Evolutionary conservation across 1,140 invertebrate species (phyloP), one percentile per base, ranked within the genome.

Genomic region (Drosophila nasuta): DNA sequence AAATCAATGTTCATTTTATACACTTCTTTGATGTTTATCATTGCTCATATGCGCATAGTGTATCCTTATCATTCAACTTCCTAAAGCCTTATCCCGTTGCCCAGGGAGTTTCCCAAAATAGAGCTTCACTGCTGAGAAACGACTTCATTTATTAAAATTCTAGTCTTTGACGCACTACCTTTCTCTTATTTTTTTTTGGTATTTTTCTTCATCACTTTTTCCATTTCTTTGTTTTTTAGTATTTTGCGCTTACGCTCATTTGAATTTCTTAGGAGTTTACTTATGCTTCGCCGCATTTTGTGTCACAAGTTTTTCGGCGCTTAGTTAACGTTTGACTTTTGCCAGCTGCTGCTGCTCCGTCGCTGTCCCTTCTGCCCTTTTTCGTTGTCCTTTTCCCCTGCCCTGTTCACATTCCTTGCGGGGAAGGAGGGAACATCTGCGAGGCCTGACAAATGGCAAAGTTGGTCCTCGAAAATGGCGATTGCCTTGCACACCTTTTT

Each of bases 311-410:
- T 89, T 80, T 88, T 81, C 74, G 85, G 86, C 83, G 83, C 83
- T 88, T 88, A 89, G 83, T 88, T 89, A 88, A 81, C 83, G 83
- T 88, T 88, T 88, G 83, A 88, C 83, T 88, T 88, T 88, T 88
- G 60, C 64, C 82, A 86, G 81, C 62, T 69, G 74, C 57, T 59
- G 52, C 43, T 60, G 30, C 30, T 11, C 4, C 51, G 13, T 48
- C 13, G 8, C 33, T 67, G 45, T 25, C 60, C 11, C 43, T 45
- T 17, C 30, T 15, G n/a, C 52, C 30, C 20, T 65, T 57, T 70
- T 33, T 51, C 25, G 35, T 43, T 43, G 33, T 35, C 33, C 45
- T 6, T 56, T 38, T 65, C 25, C 15, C 25, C 30, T 7, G 5
- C 35, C 35, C 28, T 25, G 20, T 4, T 25, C 25, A 46, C 25